Evolutionary conservation across 2,113 vertebrate species (phyloP).

Genomic region (Chelonoidis abingdonii): DNA sequence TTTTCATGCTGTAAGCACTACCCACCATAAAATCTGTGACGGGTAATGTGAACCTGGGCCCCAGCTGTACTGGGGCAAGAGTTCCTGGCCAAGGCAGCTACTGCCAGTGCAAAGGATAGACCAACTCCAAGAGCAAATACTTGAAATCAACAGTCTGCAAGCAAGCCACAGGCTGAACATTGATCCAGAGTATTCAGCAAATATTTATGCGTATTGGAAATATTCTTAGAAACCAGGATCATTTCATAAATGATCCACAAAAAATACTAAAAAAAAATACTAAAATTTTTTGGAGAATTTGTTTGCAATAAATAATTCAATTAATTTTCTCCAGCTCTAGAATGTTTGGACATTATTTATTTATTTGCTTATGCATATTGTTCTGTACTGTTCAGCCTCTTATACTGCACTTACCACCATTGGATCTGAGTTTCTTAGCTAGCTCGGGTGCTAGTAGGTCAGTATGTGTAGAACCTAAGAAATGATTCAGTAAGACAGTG

Average conservation of each 20-base stretch:
- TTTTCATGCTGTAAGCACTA: background rate
- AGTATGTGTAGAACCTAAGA: background rate
- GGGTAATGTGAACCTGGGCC: background rate
- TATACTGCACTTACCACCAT: background rate
- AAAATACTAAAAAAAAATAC: background rate
- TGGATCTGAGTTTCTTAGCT: background rate
- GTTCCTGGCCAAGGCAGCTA: background rate
- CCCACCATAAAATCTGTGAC: background rate
- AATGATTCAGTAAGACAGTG: background rate
- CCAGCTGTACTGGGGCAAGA: background rate
- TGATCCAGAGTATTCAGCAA: background rate
- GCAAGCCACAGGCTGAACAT: background rate
- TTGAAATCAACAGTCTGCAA: background rate
- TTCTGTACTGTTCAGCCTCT: background rate
- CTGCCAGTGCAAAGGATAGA: background rate
- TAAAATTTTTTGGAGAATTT: background rate
- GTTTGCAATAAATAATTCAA: background rate
- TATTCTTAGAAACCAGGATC: background rate
- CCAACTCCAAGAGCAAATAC: background rate
- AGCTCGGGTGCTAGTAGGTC: background rate
- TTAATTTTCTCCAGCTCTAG: background rate
- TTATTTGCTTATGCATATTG: background rate
- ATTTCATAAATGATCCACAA: background rate
- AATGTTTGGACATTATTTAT: background rate
- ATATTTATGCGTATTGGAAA: rapidly evolving